Percentiles rank a stretch among this genome's conserved stretches.
Conservation (phyloP, 2,113 vertebrate genomes). For the Dolichallabes microphthalmus region DNA sequence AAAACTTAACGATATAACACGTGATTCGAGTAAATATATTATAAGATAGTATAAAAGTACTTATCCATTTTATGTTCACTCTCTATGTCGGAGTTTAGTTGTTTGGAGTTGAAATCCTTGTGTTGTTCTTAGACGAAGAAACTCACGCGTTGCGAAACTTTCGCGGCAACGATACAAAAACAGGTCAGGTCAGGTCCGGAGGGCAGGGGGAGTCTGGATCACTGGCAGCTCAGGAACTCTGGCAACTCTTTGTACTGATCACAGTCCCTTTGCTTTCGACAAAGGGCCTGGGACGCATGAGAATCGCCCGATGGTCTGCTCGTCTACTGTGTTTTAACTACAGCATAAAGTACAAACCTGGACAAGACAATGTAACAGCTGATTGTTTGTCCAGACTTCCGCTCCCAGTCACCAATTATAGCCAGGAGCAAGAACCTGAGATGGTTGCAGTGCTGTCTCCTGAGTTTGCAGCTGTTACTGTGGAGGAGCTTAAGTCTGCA, state of each 20-base stretch:
- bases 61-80: too few species aligned
- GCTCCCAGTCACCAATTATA: neutral
- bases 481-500: neutral
- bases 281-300: neutral
- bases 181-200: too few species aligned
- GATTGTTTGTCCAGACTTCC: neutral
- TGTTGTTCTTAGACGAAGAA: too few species aligned
- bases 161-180: too few species aligned
- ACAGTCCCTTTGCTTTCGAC: slow-evolving; percentile 25
- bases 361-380: neutral
- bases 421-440: neutral
- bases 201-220: too few species aligned
- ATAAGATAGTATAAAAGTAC: too few species aligned
- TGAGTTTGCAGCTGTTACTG: neutral
- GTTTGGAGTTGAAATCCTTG: too few species aligned
- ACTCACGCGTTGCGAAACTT: too few species aligned
- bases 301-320: slow-evolving; percentile 8
- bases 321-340: slow-evolving; percentile 30
- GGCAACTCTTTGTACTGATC: neutral
- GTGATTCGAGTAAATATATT: too few species aligned
- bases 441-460: slow-evolving; percentile 16
- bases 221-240: too few species aligned
- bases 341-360: slow-evolving; percentile 12
- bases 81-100: too few species aligned
- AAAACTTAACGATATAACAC: too few species aligned